Evolutionary conservation across 2,113 vertebrate species (phyloP), one percentile per base, ranked within the genome.

Genomic region (Catharus fuscescens): DNA sequence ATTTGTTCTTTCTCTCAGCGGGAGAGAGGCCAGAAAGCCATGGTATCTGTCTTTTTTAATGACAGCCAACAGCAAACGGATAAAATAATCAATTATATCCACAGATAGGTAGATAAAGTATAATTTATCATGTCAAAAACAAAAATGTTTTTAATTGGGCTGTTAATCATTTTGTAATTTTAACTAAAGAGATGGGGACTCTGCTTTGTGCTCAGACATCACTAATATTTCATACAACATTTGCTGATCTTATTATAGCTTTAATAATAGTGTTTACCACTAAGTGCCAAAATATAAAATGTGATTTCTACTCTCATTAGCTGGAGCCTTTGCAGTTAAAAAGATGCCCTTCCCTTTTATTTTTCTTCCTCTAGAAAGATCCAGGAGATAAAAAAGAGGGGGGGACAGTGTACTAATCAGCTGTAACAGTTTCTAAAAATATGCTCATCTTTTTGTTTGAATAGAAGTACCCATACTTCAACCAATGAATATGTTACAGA

Each of bases 101-200:
- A 81, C 72, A 97, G 93, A 95, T 95, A 90, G 89, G 83, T 60
- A 94, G 96, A 97, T 89, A 95, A 94, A 88, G 72, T 92, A 66
- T 95, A 86, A 96, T 95, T 93, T 84, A 96, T 93, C 93, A 90
- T 92, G 90, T 95, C 91, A 85, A 93, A 95, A 96, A 90, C 90
- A 91, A 97, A 97, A 96, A 96, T 93, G 90, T 86, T 76, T 91
- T 95, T 96, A 96, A 97, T 96, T 97, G 92, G 80, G 92, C 86
- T 97, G 94, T 97, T 97, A 94, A 97, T 95, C 96, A 95, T 95
- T 90, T 95, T 96, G 92, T 94, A 93, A 96, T 96, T 96, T 94
- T 91, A 94, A 95, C 88, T 94, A 95, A 92, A 96, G 74, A 80
- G 70, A 77, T 72, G 83, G 11, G 57, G 70, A 72, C 74, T 91